phyloP scores from a whole-genome alignment of 2,797 vertebrate species.

The Pampus argenteus region DNA sequence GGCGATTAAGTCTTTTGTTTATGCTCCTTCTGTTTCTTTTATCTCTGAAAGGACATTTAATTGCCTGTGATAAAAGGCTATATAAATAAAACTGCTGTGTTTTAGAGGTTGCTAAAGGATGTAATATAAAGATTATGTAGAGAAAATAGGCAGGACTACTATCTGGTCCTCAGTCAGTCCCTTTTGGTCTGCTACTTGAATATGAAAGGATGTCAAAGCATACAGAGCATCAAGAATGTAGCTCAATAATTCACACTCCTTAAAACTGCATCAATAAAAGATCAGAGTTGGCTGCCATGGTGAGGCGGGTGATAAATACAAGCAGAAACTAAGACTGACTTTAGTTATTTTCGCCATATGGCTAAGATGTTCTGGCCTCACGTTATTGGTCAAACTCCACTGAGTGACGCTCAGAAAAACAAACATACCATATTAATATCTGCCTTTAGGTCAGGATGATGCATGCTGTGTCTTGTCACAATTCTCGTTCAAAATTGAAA shows the following conservation, averaged over 20 bases:
- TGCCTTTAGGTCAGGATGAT: not conserved
- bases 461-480: not conserved
- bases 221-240: constrained; percentile 41
- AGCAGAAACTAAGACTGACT: constrained; percentile 32
- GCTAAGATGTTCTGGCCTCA: not conserved
- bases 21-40: not conserved
- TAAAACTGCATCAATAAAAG: constrained; percentile 83
- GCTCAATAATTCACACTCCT: constrained; percentile 81
- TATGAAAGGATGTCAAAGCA: constrained; percentile 60
- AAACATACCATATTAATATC: not conserved
- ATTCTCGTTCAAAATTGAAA: not conserved
- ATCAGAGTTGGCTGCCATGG: constrained; percentile 53
- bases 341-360: constrained; percentile 4
- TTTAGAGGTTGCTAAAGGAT: not conserved
- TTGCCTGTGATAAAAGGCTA: not conserved
- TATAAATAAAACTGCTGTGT: constrained; percentile 45
- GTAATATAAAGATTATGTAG: constrained; percentile 26
- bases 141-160: constrained; percentile 18
- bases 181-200: constrained; percentile 46
- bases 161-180: constrained; percentile 25
- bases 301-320: constrained; percentile 43
- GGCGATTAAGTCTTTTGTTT: not conserved
- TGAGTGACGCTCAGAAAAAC: not conserved
- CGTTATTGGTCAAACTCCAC: not conserved
- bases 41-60: not conserved